Percentiles rank a stretch among this genome's conserved stretches.
Conservation (phyloP, 2,888 invertebrate species). For the Lycocerus yunnanus region DNA sequence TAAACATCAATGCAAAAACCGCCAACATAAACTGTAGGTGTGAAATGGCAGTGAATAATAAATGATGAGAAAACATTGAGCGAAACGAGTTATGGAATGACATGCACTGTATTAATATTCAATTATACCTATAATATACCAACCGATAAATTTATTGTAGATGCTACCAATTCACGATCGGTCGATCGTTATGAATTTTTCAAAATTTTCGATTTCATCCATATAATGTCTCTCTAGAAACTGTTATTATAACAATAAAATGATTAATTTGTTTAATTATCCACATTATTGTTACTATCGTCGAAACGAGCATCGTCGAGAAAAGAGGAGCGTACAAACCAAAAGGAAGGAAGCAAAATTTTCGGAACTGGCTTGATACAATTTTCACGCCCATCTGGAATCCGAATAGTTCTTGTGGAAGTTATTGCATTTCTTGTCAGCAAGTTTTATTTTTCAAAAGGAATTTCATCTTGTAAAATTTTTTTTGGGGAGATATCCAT, state of each 20-base stretch:
- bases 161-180: background rate
- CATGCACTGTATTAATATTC: constrained; percentile 1
- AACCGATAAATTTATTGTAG: background rate
- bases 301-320: background rate
- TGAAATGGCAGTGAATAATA: constrained; percentile 11
- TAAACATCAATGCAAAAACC: constrained; percentile 5
- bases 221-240: too few relatives aligned
- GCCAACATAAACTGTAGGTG: constrained; percentile 13
- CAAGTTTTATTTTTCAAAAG: background rate
- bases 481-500: background rate
- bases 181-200: background rate
- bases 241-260: too few relatives aligned
- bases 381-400: background rate
- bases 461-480: background rate
- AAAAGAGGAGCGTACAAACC: background rate
- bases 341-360: background rate
- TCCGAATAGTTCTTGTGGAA: background rate
- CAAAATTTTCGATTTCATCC: background rate
- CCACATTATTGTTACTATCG: too few relatives aligned
- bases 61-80: constrained; percentile 9
- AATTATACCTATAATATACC: background rate
- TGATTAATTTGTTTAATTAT: background rate
- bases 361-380: background rate
- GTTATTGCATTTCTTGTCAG: background rate
- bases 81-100: constrained; percentile 1